Base-by-base conservation (phyloP, 2,113 vertebrate genomes). In the Burhinus oedicnemus region DNA sequence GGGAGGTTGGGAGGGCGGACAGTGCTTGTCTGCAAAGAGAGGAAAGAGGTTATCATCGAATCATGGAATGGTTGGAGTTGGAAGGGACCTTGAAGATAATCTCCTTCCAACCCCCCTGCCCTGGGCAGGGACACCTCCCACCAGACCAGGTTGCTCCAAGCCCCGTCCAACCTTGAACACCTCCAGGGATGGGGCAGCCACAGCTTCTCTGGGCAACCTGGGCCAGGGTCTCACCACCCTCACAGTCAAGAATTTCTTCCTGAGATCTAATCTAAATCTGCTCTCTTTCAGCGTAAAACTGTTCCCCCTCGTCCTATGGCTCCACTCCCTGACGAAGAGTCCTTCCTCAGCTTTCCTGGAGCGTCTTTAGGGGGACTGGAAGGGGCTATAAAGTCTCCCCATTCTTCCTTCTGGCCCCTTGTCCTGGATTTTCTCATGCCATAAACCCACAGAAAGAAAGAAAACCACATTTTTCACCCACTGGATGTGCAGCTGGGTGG, bases 391-490 rank as follows among this genome's bases (percentile, higher is more conserved):
- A 60, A 20, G 34, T 60, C 57, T 36, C 34, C 21, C 14, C 15
- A 22, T 36, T 60, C 11, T 1, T 36, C n/a, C 30, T 80, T 20
- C 32, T 38, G 25, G 45, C 11, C 29, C n/a, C 5, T 15, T 32
- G 3, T 5, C n/a, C 38, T 30, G 34, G 36, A 45, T 16, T 26
- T 47, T 51, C 27, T 5, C 21, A 34, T 2, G 3, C n/a, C 16
- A 11, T 45, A 76, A 69, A 34, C 13, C 25, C 30, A 2, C 26
- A 26, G 62, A 17, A 30, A 54, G 44, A n/a, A 34, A 11, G 38
- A 2, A 22, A 58, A 7, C 0, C 15, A 5, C 4, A 0, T 44
- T 57, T 70, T 57, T 29, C n/a, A 12, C 13, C 0, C 2, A 0
- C 14, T 42, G 60, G 44, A 1, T 7, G 58, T n/a, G 32, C 32